Evolutionary conservation across 1,140 invertebrate genomes (phyloP).

Genomic region (Drosophila auraria): DNA sequence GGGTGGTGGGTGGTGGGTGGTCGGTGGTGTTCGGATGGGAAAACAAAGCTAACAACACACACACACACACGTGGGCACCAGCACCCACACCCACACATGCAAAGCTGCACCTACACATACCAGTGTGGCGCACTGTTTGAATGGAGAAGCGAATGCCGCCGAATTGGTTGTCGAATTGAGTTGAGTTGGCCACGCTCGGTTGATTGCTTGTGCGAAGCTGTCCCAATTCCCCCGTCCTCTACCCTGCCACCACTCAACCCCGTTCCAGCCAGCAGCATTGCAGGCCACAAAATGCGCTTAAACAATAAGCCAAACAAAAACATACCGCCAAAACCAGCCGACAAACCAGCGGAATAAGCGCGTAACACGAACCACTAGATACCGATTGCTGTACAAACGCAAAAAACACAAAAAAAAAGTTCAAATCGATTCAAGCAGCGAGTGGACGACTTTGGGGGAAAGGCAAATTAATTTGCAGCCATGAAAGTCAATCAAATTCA

Average conservation of each 20-base stretch:
- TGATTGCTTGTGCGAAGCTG: conserved; percentile 51
- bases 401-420: conserved; percentile 24
- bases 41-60: conserved; percentile 39
- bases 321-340: conserved; percentile 38
- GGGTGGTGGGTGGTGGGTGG: conserved; percentile 14
- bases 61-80: background rate
- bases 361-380: conserved; percentile 36
- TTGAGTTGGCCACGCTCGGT: conserved; percentile 44
- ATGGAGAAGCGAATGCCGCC: conserved; percentile 46
- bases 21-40: conserved; percentile 6
- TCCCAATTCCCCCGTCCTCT: conserved; percentile 3
- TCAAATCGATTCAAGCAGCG: conserved; percentile 8
- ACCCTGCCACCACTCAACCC: background rate
- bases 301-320: conserved; percentile 60
- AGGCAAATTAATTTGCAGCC: conserved; percentile 43
- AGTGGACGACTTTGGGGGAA: conserved; percentile 2
- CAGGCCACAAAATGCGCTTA: conserved; percentile 57
- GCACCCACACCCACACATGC: background rate
- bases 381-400: background rate
- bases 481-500: conserved; percentile 49
- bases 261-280: conserved; percentile 2
- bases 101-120: conserved; percentile 10
- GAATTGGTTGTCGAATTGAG: conserved; percentile 57
- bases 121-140: conserved; percentile 29
- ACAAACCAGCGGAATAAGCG: conserved; percentile 40